Percentiles rank a stretch among this genome's conserved stretches.
Conservation (phyloP, 1,140 invertebrate species). For the Dinoponera quadriceps region DNA sequence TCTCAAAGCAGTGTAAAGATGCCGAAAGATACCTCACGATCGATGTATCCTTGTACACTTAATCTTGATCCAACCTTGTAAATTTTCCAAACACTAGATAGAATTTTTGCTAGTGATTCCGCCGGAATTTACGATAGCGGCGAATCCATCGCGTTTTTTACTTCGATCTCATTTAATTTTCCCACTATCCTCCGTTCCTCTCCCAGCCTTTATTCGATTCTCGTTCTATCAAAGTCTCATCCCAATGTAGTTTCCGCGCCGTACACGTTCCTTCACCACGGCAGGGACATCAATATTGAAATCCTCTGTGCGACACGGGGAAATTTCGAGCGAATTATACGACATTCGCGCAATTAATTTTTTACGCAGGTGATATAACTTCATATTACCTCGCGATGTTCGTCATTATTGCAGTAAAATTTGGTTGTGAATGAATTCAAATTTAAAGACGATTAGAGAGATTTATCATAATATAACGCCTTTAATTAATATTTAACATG, state of each 20-base stretch:
- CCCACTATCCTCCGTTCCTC: conserved; percentile 21
- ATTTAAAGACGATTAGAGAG: no score
- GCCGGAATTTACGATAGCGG: conserved; percentile 18
- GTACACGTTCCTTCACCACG: conserved; percentile 16
- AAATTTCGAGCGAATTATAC: conserved; percentile 6
- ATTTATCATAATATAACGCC: no score
- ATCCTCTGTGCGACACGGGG: not conserved
- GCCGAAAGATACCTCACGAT: no score
- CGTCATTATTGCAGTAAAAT: not conserved
- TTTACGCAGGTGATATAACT: not conserved
- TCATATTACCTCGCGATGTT: not conserved
- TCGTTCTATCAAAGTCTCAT: conserved; percentile 52
- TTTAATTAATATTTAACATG: no score
- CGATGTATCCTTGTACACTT: not conserved
- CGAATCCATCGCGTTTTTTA: conserved; percentile 38
- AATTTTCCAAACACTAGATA: conserved; percentile 4
- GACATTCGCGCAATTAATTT: not conserved
- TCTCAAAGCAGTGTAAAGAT: no score
- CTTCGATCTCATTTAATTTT: conserved; percentile 51
- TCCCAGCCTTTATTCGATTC: conserved; percentile 40
- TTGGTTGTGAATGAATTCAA: no score
- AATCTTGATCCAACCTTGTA: not conserved
- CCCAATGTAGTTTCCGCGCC: conserved; percentile 18
- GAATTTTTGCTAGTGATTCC: conserved; percentile 8
- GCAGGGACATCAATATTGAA: conserved; percentile 15